phyloP scores from a whole-genome alignment of 2,113 vertebrate genomes.

The Colossoma macropomum region DNA sequence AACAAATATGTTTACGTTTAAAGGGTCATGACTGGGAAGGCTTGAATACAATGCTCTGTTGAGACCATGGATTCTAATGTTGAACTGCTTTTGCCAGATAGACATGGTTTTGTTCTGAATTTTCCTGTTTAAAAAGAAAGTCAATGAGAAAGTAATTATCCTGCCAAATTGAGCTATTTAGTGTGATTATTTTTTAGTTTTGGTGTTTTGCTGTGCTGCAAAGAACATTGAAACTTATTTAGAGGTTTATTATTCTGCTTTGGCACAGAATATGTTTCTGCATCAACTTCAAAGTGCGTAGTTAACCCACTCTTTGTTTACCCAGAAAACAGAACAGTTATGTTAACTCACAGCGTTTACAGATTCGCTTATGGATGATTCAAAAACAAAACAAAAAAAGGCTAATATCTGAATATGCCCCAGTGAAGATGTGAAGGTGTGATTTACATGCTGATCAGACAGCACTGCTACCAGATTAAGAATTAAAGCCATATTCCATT shows the following conservation, averaged over 20 bases:
- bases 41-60: background rate
- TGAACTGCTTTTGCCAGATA: background rate
- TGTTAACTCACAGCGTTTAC: no score
- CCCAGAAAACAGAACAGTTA: background rate
- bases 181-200: constrained; percentile 38
- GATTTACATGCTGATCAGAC: no score
- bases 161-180: constrained; percentile 36
- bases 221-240: constrained; percentile 39
- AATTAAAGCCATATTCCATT: no score
- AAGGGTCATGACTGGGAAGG: background rate
- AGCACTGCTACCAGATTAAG: no score
- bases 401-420: no score
- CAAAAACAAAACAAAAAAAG: no score
- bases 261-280: no score
- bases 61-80: background rate
- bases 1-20: background rate
- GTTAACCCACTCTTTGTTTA: constrained; percentile 26
- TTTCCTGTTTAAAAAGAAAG: constrained; percentile 29
- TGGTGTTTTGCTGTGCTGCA: constrained; percentile 31
- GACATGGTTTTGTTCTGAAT: constrained; percentile 30
- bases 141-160: constrained; percentile 40
- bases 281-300: constrained; percentile 10
- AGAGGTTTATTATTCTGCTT: constrained; percentile 22
- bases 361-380: no score
- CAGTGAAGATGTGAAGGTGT: no score